Evolutionary conservation across 2,113 vertebrate genomes (phyloP).

Genomic region (Crotalus helleri): DNA sequence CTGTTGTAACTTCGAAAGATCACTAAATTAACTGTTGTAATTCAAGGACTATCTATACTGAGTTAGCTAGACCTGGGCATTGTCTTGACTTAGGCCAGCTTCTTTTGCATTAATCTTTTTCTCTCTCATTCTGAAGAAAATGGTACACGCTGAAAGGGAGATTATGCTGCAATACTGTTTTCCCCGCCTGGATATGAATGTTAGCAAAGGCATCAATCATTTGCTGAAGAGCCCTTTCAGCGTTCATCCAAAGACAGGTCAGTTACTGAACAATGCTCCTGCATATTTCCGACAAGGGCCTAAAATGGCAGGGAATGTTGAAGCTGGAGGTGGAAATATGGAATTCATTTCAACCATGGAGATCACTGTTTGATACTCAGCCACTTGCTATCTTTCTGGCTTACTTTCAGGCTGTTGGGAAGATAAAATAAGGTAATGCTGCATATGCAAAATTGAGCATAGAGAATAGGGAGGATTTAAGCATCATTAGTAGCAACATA

Average conservation of each 20-base stretch:
- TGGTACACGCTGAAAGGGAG: conserved; percentile 75
- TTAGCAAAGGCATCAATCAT: conserved; percentile 93
- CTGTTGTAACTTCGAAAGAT: not conserved
- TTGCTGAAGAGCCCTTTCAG: conserved; percentile 96
- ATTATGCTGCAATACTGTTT: conserved; percentile 97
- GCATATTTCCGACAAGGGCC: not conserved
- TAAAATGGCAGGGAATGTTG: not conserved
- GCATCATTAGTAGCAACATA: not conserved
- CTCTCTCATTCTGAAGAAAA: conserved; percentile 26
- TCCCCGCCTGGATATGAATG: conserved; percentile 90
- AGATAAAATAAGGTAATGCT: not conserved
- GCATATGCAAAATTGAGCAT: not conserved
- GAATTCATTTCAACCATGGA: not conserved
- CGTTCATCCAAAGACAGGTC: conserved; percentile 94
- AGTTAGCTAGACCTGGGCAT: not conserved
- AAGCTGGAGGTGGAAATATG: not conserved
- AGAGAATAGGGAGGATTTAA: not conserved
- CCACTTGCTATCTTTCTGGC: not conserved
- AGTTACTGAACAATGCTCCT: not conserved
- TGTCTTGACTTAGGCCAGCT: not conserved
- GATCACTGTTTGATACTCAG: not conserved
- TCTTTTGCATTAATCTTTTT: not conserved
- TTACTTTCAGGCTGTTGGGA: not conserved
- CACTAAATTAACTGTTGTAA: not conserved
- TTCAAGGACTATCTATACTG: not conserved